Conservation (phyloP, 2,797 vertebrate species). For the Martes flavigula region DNA sequence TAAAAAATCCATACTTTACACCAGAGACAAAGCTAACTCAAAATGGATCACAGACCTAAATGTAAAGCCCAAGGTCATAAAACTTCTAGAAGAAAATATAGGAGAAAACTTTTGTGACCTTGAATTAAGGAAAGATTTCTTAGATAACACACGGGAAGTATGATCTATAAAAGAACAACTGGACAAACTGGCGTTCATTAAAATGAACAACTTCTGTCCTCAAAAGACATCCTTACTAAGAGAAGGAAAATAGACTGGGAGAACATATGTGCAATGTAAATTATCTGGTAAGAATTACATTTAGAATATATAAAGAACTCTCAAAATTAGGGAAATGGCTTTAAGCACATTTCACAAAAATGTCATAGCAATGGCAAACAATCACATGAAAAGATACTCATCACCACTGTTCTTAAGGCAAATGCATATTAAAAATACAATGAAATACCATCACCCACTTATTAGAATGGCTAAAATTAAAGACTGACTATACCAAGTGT, state of each 20-base stretch:
- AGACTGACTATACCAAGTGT: background rate
- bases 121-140: background rate
- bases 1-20: background rate
- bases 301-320: background rate
- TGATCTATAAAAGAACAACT: background rate
- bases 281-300: background rate
- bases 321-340: background rate
- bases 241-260: background rate
- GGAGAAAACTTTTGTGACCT: background rate
- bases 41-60: background rate
- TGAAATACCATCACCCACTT: background rate
- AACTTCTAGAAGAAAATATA: background rate
- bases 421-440: conserved; percentile 21
- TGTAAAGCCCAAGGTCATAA: background rate
- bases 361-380: background rate
- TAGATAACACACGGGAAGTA: background rate
- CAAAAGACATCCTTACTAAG: background rate
- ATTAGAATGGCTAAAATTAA: background rate
- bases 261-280: background rate
- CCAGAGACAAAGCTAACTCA: background rate
- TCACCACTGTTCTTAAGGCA: background rate
- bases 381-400: background rate
- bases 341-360: background rate
- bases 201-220: background rate
- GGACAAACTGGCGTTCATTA: background rate